These are phyloP conservation scores for Ciona savignyi DNA, from an alignment of 23 tunicate species.

Conservation along the genomic window DNA sequence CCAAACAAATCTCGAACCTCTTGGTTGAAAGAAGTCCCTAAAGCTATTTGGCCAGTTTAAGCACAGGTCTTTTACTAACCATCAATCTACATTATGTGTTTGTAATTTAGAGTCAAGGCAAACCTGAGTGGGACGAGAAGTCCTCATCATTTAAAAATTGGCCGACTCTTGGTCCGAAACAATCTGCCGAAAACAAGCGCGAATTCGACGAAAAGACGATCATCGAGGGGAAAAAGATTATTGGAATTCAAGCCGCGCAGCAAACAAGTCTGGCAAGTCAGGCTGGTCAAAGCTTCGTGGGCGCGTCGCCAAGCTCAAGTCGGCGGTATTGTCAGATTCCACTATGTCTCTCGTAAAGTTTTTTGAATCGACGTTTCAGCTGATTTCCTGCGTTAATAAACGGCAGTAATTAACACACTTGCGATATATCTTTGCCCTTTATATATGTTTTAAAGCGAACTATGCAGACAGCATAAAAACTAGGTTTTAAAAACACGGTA, in stretches of 20 bases:
- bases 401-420: no score
- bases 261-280: constrained; percentile 86
- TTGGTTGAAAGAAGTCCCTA: no score
- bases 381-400: no score
- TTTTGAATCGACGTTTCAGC: no score
- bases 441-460: no score
- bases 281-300: constrained; percentile 64
- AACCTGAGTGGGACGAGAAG: constrained; percentile 59
- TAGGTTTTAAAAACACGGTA: no score
- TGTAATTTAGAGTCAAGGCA: constrained; percentile 62
- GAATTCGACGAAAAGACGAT: constrained; percentile 74
- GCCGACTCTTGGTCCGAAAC: constrained; percentile 73
- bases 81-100: background rate
- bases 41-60: no score
- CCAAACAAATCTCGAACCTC: no score
- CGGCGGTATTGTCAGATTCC: background rate
- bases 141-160: constrained; percentile 45
- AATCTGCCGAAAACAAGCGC: constrained; percentile 32
- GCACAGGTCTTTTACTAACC: background rate
- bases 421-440: no score
- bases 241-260: constrained; percentile 83
- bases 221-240: constrained; percentile 59
- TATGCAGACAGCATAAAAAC: no score
- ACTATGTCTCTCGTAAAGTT: no score
- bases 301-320: constrained; percentile 63